Percentiles rank a stretch among this genome's conserved stretches.
These are phyloP conservation scores for Coenonympha arcania DNA, from an alignment of 2,888 invertebrate species.

Conservation along the genomic window DNA sequence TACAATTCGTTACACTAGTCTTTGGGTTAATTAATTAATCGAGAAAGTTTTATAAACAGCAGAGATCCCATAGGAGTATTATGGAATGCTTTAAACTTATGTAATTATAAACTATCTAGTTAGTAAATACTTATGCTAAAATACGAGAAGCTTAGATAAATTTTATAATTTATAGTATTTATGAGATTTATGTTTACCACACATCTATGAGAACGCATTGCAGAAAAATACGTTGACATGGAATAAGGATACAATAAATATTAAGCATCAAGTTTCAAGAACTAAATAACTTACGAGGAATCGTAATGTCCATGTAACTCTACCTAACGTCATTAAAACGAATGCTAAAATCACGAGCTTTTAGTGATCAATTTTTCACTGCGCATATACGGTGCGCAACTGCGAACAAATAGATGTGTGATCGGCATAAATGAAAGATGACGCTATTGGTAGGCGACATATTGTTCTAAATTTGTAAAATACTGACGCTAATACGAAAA, in stretches of 20 bases:
- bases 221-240: too few relatives aligned
- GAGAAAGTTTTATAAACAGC: constrained; percentile 67
- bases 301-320: too few relatives aligned
- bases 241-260: too few relatives aligned
- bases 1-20: constrained; percentile 50
- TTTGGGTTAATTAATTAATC: constrained; percentile 55
- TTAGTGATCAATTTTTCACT: too few relatives aligned
- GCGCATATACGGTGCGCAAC: too few relatives aligned
- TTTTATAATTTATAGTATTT: constrained; percentile 18
- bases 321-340: too few relatives aligned
- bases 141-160: constrained; percentile 49
- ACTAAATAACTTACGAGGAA: too few relatives aligned
- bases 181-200: not conserved
- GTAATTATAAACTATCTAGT: constrained; percentile 68
- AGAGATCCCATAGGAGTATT: constrained; percentile 70
- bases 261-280: too few relatives aligned
- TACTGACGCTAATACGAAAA: constrained; percentile 23
- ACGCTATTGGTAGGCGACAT: constrained; percentile 2
- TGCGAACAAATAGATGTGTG: not conserved
- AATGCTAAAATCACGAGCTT: too few relatives aligned
- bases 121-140: constrained; percentile 51
- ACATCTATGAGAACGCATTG: not conserved
- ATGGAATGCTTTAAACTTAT: constrained; percentile 69
- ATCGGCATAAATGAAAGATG: not conserved
- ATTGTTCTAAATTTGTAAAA: constrained; percentile 16